A percentile compares a stretch with the other conserved stretches of the same genome.
These are phyloP conservation scores for Podarcis lilfordi DNA, from an alignment of 2,797 vertebrate genomes.

Conservation along the genomic window DNA sequence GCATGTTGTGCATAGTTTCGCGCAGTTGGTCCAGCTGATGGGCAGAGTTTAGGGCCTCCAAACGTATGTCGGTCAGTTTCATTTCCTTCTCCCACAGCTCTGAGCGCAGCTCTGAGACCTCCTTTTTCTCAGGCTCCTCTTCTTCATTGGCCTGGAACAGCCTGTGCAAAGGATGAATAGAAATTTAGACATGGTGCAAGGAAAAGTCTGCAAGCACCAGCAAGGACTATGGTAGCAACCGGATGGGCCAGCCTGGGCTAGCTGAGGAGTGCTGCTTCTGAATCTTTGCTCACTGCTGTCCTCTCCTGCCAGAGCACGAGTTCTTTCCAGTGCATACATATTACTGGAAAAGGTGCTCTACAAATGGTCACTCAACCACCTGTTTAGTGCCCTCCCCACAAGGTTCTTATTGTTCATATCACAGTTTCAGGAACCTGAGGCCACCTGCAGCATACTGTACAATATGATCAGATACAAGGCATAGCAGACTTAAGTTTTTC, in stretches of 20 bases:
- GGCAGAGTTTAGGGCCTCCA: conserved; percentile 95
- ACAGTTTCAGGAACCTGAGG: not conserved
- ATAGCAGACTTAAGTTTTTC: no score
- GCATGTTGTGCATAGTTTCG: conserved; percentile 97
- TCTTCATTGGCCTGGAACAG: conserved; percentile 84
- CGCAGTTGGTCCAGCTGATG: conserved; percentile 95
- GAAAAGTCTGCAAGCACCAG: not conserved
- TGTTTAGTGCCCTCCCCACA: not conserved
- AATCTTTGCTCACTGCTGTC: not conserved
- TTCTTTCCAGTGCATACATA: not conserved
- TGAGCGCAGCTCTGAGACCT: conserved; percentile 90
- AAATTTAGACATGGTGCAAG: not conserved
- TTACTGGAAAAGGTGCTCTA: not conserved
- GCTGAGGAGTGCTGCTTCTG: not conserved
- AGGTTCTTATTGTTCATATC: not conserved
- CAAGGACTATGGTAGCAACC: not conserved
- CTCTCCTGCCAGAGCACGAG: not conserved
- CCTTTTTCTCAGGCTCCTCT: conserved; percentile 87
- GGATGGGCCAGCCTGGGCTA: no score
- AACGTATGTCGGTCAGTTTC: conserved; percentile 93
- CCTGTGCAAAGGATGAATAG: conserved; percentile 63
- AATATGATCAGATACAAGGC: no score
- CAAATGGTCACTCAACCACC: no score
- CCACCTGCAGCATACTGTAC: no score
- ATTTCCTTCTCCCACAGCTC: conserved; percentile 97